A percentile compares a stretch with the other conserved stretches of the same genome.
Evolutionary conservation across 2,113 vertebrate genomes (phyloP).

Genomic region (Malurus cyaneus): DNA sequence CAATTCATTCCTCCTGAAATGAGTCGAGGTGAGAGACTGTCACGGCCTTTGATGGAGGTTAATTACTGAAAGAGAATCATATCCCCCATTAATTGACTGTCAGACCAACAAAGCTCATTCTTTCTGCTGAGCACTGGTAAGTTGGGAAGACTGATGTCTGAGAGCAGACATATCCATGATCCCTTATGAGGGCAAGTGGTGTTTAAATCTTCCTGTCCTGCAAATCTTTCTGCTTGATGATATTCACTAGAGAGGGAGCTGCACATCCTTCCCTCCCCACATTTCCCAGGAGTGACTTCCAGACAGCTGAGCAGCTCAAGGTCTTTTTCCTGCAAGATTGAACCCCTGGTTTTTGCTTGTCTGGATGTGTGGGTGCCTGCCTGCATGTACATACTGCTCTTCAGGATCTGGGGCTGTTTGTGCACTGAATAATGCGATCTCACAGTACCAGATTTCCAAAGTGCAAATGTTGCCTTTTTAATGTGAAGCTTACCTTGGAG

Average conservation of each 20-base stretch:
- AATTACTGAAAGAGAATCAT: neutral
- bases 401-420: neutral
- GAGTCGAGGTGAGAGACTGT: neutral
- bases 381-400: neutral
- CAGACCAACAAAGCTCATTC: neutral
- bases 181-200: neutral
- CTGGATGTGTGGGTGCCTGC: neutral
- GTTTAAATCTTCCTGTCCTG: neutral
- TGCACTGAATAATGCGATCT: neutral
- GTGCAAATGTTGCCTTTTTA: neutral
- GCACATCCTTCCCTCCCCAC: neutral
- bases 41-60: rapidly evolving
- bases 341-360: neutral
- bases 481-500: constrained; percentile 29
- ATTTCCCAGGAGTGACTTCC: neutral
- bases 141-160: neutral
- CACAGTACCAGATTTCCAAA: neutral
- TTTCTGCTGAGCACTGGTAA: neutral
- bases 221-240: neutral
- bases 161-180: neutral
- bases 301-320: neutral
- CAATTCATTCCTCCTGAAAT: neutral
- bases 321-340: neutral
- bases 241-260: neutral
- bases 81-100: neutral